These are phyloP conservation scores for Boloria selene DNA, from an alignment of 2,888 invertebrate genomes.

Conservation along the genomic window DNA sequence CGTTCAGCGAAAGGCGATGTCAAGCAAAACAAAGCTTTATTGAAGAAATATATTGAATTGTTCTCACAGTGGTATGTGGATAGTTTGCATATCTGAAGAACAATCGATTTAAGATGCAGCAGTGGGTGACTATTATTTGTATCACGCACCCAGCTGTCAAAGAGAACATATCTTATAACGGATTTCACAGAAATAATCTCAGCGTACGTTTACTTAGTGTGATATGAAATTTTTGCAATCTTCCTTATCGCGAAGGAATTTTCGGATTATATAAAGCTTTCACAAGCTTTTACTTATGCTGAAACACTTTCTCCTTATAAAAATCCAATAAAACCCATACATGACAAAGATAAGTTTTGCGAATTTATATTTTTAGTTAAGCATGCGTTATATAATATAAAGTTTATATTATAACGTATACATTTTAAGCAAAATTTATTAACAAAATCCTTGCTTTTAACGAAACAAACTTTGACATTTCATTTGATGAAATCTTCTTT, in stretches of 20 bases:
- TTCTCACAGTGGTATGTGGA: conserved; percentile 44
- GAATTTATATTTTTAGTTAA: background rate
- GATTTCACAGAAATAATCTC: conserved; percentile 51
- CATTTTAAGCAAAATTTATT: too few species aligned
- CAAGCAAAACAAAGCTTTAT: conserved; percentile 30
- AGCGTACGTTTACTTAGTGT: background rate
- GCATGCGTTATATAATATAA: too few species aligned
- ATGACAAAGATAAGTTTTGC: background rate
- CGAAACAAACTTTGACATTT: too few species aligned
- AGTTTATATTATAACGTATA: too few species aligned
- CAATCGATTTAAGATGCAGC: conserved; percentile 54
- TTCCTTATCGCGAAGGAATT: conserved; percentile 11
- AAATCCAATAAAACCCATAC: background rate
- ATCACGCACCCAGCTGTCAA: conserved; percentile 57
- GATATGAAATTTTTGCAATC: background rate
- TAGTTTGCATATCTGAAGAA: conserved; percentile 48
- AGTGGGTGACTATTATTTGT: conserved; percentile 49
- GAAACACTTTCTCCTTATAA: conserved; percentile 27
- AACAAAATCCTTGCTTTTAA: too few species aligned
- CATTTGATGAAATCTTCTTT: too few species aligned
- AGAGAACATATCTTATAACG: conserved; percentile 52
- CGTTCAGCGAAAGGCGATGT: conserved; percentile 26
- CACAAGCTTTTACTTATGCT: conserved; percentile 18
- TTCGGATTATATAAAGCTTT: conserved; percentile 25
- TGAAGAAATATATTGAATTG: conserved; percentile 31